These are phyloP conservation scores for Micropoecilia bifurca DNA, from an alignment of 2,797 vertebrate genomes.

Conservation along the genomic window DNA sequence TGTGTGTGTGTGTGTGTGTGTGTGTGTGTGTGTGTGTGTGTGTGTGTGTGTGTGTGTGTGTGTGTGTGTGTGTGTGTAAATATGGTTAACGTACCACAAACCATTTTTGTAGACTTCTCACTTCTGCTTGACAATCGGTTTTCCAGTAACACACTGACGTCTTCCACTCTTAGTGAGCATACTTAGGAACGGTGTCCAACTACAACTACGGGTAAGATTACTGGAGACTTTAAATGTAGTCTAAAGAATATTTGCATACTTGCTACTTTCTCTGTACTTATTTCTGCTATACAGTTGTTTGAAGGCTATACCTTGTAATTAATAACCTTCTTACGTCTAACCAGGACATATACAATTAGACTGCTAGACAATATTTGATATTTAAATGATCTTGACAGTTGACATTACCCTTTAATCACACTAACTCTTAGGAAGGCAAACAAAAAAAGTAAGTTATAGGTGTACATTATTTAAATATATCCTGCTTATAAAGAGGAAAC, in stretches of 20 bases:
- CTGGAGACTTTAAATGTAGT: neutral
- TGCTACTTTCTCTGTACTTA: neutral
- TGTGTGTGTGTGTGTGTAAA: neutral
- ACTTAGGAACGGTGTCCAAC: neutral
- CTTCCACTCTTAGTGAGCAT: accelerated
- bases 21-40: too few species aligned
- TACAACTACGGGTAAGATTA: conserved; percentile 56
- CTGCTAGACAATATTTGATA: neutral
- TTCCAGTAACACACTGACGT: neutral
- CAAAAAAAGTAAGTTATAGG: neutral
- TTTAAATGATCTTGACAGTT: neutral
- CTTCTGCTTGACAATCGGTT: conserved; percentile 21
- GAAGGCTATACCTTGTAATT: too few species aligned
- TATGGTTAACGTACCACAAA: neutral
- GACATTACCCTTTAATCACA: neutral
- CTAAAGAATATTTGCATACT: neutral
- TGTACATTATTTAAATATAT: neutral
- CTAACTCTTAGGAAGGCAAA: neutral
- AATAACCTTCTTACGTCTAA: neutral
- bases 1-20: too few species aligned
- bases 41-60: too few species aligned
- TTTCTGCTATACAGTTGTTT: neutral
- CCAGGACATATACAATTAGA: neutral
- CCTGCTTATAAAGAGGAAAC: neutral
- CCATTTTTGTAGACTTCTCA: conserved; percentile 2